Evolutionary conservation across 2,113 vertebrate genomes (phyloP), one percentile per base, ranked within the genome.

Genomic region (Galemys pyrenaicus): DNA sequence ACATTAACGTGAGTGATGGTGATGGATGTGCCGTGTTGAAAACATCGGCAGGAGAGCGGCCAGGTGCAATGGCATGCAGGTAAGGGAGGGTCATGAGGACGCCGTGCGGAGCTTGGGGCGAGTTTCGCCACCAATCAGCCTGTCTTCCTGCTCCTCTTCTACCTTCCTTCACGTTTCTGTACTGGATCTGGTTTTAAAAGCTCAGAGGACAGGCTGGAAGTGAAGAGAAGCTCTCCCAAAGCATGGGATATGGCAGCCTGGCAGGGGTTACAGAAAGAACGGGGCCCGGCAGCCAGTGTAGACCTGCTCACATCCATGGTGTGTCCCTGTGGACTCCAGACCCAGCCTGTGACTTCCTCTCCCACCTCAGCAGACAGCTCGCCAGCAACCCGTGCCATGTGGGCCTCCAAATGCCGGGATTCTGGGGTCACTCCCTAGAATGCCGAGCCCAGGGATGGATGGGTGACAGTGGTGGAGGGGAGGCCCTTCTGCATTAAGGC

Each of bases 61-160:
- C 65, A 89, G 41, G 46, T 0, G 20, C 49, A 64, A 78, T 16
- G 8, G 1, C 9, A 54, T 3, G 46, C 20, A 41, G 6, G 9
- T 39, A 20, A 77, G 37, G 44, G 9, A 9, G 10, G 54, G 26
- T 64, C 19, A 0, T 12, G 41, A 39, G 16, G 67, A 28, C 51
- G 13, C 51, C 9, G 20, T 28, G 20, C 28, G 7, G 7, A 32
- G 6, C 6, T 51, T 1, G 26, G 2, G 32, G 0, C 7, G 1
- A 3, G 5, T 17, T 20, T n/a, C 8, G 74, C 26, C 58, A 35
- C 51, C 70, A 71, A 62, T 44, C 39, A 13, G 1, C 12, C 1
- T 37, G 37, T 35, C 75, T 77, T 65, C 12, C 26, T 65, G 24
- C 16, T 56, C 62, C 28, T 93, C 60, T 13, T 56, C 51, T 44